A percentile compares a stretch with the other conserved stretches of the same genome.
These are phyloP conservation scores for Bedellia somnulentella DNA, from an alignment of 2,888 invertebrate genomes.

Conservation along the genomic window DNA sequence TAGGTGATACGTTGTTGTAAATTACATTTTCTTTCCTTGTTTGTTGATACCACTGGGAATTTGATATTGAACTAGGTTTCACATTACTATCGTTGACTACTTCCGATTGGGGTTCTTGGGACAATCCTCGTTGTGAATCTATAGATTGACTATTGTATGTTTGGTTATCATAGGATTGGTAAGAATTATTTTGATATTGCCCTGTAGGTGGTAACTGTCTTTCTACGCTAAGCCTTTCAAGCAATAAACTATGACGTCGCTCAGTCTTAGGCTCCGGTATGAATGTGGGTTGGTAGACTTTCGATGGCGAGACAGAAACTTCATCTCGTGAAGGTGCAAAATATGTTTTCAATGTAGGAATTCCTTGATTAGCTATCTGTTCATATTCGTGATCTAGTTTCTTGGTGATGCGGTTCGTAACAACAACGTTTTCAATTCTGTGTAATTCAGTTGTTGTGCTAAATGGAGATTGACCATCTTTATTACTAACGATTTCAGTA, in stretches of 20 bases:
- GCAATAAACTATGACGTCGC: conserved; percentile 41
- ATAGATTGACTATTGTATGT: conserved; percentile 10
- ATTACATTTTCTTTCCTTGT: conserved; percentile 25
- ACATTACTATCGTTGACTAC: conserved; percentile 43
- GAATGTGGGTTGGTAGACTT: conserved; percentile 33
- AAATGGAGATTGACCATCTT: conserved; percentile 26
- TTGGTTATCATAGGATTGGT: conserved; percentile 11
- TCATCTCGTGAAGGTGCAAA: conserved; percentile 35
- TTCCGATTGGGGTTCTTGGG: conserved; percentile 44
- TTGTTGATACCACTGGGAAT: conserved; percentile 47
- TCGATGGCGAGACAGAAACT: conserved; percentile 28
- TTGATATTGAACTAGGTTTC: conserved; percentile 44
- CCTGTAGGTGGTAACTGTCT: conserved; percentile 47
- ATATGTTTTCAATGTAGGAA: conserved; percentile 39
- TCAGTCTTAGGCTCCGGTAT: conserved; percentile 24
- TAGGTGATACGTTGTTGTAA: conserved; percentile 25
- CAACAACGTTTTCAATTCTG: conserved; percentile 44
- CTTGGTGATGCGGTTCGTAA: conserved; percentile 46
- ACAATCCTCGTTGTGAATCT: conserved; percentile 34
- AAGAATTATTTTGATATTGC: conserved; percentile 34
- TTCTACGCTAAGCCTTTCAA: conserved; percentile 45
- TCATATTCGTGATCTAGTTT: conserved; percentile 41
- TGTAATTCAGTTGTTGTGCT: conserved; percentile 46
- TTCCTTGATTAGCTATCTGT: conserved; percentile 27
- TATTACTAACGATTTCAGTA: conserved; percentile 40